Evolutionary conservation across 2,113 vertebrate genomes (phyloP), one percentile per base, ranked within the genome.

Genomic region (Dasyprocta punctata): DNA sequence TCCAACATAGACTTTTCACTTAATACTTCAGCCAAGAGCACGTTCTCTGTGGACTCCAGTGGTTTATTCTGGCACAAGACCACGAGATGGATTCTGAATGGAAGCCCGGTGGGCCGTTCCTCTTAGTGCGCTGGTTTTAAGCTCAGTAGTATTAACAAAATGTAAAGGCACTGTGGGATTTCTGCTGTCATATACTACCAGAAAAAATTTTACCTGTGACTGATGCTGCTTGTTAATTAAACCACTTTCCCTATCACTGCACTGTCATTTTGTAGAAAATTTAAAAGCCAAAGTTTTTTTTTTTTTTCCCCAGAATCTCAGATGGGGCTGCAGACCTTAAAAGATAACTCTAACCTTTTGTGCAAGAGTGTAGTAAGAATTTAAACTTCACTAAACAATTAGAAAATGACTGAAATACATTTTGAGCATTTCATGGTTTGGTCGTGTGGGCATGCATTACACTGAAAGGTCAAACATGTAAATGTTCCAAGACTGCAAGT

Each of bases 401-500:
- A 86, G 9, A 75, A 96, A 96, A 88, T 71, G 58, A 20, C 16
- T 41, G 13, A 56, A 89, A 65, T 38, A 11, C 58, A 67, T 95
- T 90, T 87, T 93, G 12, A 71, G 16, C 9, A 61, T 92, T 69
- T 36, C 41, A n/a, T 20, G 7, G 3, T 41, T 19, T 38, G 41
- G 10, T 61, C 69, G 52, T 58, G 9, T 80, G 54, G 86, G 77
- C 69, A 75, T 36, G 94, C 6, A 94, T 94, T 95, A 90, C 47
- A 65, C 44, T 90, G 75, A 96, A 97, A 97, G 73, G 92, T 95
- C 92, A 97, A 89, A 89, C 49, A 78, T 95, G 49, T 91, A 90
- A 88, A 69, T 67, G 28, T 52, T 93, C 92, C 52, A 52, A 82
- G 65, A 94, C 58, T 89, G 36, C 94, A 93, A 22, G 85, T 75